Base-by-base conservation (phyloP, 2,888 invertebrate species). In the Stomorhina lunata region DNA sequence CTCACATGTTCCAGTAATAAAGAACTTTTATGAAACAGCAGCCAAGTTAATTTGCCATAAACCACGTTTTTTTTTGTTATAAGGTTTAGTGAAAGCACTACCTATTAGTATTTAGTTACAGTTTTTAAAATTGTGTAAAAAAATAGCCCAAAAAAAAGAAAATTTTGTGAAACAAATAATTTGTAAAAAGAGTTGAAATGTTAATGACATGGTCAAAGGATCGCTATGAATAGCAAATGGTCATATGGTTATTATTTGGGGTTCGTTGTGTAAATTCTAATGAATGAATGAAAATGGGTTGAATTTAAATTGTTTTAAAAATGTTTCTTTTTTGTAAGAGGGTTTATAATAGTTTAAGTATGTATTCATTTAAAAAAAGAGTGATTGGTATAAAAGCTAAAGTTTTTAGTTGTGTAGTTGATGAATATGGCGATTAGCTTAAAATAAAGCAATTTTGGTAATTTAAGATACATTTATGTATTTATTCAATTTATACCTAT, bases 21-120 rank as follows among this genome's bases (percentile, higher is more conserved):
- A 81, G 55, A 20, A 27, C 71, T 63, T 75, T 75, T 79, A 48
- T 79, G 48, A 22, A 57, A 75, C 32, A 65, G 48, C 27, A 73
- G 17, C 69, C 55, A 79, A 79, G 82, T 82, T 79, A 79, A 82
- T 79, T 82, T 79, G 79, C 59, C 75, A 48, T 71, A 69, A 75
- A 48, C 53, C 55, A 69, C 4, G 37, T 65, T 63, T 55, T 61
- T 66, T 61, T 77, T 25, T 25, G 40, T 65, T 34, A 43, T 15
- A 53, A 25, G n/a, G 27, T 75, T 69, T 69, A n/a, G n/a, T 22
- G 6, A 65, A 59, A 69, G 59, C 25, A 43, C 48, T 40, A 68
- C 20, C 37, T 63, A 50, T 65, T 75, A 65, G 48, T 57, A n/a
- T n/a, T n/a, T n/a, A 73, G 73, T 34, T 57, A 69, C 32, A 27